Conservation (phyloP, 1,140 invertebrate genomes). For the Ceratina calcarata region DNA sequence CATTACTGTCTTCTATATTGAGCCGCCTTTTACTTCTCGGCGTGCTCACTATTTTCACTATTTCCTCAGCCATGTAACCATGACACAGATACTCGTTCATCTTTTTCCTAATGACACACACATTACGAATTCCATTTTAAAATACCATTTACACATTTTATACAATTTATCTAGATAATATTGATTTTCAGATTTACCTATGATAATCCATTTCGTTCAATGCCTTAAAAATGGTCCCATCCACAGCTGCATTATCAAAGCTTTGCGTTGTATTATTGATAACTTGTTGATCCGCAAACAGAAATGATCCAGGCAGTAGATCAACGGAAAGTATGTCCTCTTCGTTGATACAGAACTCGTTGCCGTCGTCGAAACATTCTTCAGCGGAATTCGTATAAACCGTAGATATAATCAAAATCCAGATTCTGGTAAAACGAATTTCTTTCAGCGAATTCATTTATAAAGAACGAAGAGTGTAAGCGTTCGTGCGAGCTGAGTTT, state of each 20-base stretch:
- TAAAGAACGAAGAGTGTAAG: not conserved
- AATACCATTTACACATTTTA: no score
- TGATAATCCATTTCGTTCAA: conserved; percentile 83
- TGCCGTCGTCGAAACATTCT: conserved; percentile 77
- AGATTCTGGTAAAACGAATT: conserved; percentile 38
- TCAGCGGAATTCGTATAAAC: conserved; percentile 28
- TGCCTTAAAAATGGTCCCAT: conserved; percentile 82
- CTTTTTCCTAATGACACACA: conserved; percentile 80
- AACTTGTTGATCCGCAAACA: conserved; percentile 76
- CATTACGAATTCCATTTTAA: not conserved
- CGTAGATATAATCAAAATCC: conserved; percentile 1
- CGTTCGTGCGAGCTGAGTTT: not conserved
- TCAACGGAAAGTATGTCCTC: conserved; percentile 84
- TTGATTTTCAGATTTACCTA: conserved; percentile 77
- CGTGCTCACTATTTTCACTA: conserved; percentile 82
- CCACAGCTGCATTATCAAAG: conserved; percentile 54
- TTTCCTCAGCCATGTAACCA: conserved; percentile 86
- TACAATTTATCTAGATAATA: not conserved
- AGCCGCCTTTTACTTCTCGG: conserved; percentile 79
- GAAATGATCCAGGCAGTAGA: conserved; percentile 82
- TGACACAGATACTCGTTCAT: conserved; percentile 88
- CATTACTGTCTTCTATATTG: conserved; percentile 67
- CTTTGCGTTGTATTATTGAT: conserved; percentile 48
- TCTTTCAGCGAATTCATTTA: conserved; percentile 18
- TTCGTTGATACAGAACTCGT: conserved; percentile 80